Conservation (phyloP, 2,888 invertebrate genomes). For the Yponomeuta evonymella region DNA sequence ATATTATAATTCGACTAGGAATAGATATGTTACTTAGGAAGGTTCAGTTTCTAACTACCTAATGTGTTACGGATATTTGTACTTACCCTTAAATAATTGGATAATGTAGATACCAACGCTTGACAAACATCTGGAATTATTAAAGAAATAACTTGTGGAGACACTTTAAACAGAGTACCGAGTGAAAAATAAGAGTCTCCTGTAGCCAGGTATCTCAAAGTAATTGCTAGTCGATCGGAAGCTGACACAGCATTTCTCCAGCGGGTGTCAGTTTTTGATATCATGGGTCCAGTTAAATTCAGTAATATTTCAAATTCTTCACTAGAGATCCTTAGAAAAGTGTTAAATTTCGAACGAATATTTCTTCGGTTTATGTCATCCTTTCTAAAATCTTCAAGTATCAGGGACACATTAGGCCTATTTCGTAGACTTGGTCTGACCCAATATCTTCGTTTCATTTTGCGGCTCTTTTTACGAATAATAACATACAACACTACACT, state of each 20-base stretch:
- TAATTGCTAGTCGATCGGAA: slow-evolving; percentile 24
- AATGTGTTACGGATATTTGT: slow-evolving; percentile 24
- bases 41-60: slow-evolving; percentile 23
- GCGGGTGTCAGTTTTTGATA: slow-evolving; percentile 18
- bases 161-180: slow-evolving; percentile 26
- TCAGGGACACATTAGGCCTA: slow-evolving; percentile 16
- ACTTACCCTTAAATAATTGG: slow-evolving; percentile 25
- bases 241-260: slow-evolving; percentile 24
- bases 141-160: slow-evolving; percentile 25
- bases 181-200: slow-evolving; percentile 26
- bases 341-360: slow-evolving; percentile 24
- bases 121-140: slow-evolving; percentile 26
- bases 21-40: slow-evolving; percentile 23
- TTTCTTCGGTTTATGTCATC: slow-evolving; percentile 25
- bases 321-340: slow-evolving; percentile 25
- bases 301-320: slow-evolving; percentile 26
- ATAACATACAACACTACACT: slow-evolving; percentile 23
- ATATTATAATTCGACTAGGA: slow-evolving; percentile 26
- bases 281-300: slow-evolving; percentile 21
- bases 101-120: slow-evolving; percentile 24
- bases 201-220: slow-evolving; percentile 24
- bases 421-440: slow-evolving; percentile 24
- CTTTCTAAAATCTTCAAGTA: slow-evolving; percentile 25
- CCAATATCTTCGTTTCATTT: slow-evolving; percentile 25
- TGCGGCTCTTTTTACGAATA: slow-evolving; percentile 26